A percentile compares a stretch with the other conserved stretches of the same genome.
Conservation (phyloP, 2,113 vertebrate genomes). For the Antigone vipio region DNA sequence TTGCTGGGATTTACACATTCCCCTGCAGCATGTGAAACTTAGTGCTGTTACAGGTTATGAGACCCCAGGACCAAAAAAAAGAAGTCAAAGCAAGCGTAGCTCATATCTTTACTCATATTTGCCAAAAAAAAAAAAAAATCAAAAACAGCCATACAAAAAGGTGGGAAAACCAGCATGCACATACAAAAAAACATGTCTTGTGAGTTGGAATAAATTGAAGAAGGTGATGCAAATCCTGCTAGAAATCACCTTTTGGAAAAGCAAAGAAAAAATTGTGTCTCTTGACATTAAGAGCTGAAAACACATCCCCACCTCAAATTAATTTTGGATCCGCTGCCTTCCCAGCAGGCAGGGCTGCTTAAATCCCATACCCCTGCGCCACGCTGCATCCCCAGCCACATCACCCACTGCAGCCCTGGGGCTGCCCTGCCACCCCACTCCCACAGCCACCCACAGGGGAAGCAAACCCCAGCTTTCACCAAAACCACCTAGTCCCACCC, state of each 20-base stretch:
- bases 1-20: neutral
- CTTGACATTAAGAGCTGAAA: neutral
- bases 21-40: neutral
- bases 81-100: accelerated
- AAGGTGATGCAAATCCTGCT: neutral
- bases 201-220: neutral
- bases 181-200: neutral
- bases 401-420: neutral
- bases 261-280: neutral
- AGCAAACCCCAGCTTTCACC: neutral
- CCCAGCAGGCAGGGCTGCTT: neutral
- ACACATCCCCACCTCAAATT: neutral
- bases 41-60: neutral
- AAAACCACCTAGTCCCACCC: neutral
- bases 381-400: neutral
- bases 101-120: neutral
- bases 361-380: neutral
- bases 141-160: neutral
- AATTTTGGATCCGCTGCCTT: neutral
- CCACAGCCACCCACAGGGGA: neutral
- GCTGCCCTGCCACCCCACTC: neutral
- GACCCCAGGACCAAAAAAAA: neutral
- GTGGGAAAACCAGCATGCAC: neutral
- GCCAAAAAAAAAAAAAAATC: neutral
- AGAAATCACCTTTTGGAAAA: neutral